Base-by-base conservation (phyloP, 2,888 invertebrate genomes). In the Laothoe populi region DNA sequence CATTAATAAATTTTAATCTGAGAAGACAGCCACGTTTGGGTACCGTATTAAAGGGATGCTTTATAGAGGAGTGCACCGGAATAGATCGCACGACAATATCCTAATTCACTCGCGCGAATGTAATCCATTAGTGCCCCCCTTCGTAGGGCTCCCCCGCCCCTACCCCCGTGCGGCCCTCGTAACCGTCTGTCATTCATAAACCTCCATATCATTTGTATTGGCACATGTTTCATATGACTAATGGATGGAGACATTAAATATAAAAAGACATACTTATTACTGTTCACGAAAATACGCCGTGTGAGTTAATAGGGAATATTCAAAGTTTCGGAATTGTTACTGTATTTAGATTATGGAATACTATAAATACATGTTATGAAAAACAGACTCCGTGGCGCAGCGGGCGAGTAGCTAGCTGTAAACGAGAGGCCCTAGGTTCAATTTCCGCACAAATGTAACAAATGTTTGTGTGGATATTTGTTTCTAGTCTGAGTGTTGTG, bases 201-300 rank as follows among this genome's bases (percentile, higher is more conserved):
- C 88, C 88, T 90, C 87, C 90, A 87, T 88, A 90, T 90, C 90
- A 92, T 92, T 91, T 90, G 90, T 92, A 92, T 92, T 89, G 92
- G 91, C 90, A 92, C 88, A 92, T 90, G 91, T 90, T 91, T 91
- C 90, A 90, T 92, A 89, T 84, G 89, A 89, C 88, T 92, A 92
- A 92, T 91, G 92, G 92, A 90, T 82, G 83, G 78, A 74, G 80
- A 82, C 80, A 84, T 88, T 88, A 87, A 84, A 88, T 85, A 85
- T 82, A 83, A 82, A 79, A 81, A 80, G 83, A 81, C 80, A 79
- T 81, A 81, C 79, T 82, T 84, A 83, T 82, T 84, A 79, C 84
- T 82, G 75, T 82, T 82, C 81, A 77, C 75, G 71, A 75, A 71
- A 67, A 70, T 66, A 70, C 70, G 77, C 70, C 19, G 19, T 5